A percentile compares a stretch with the other conserved stretches of the same genome.
Conservation (phyloP, 2,888 invertebrate genomes). For the Hipparchia sbordonii region DNA sequence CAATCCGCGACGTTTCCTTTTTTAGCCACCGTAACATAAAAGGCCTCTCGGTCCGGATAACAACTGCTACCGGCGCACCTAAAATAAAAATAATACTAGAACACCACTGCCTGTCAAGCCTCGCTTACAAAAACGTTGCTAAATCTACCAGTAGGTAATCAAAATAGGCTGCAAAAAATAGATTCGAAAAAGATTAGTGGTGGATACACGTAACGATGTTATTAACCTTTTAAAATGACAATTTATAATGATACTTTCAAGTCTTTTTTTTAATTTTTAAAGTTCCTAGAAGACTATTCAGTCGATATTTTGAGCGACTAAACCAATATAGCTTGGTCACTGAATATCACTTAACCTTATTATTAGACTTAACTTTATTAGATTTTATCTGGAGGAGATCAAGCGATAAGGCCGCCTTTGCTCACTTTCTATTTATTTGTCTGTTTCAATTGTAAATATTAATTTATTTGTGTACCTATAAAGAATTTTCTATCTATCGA, state of each 20-base stretch:
- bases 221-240: conserved; percentile 1
- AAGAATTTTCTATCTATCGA: not conserved
- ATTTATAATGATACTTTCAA: not conserved
- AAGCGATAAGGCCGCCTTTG: too few relatives aligned
- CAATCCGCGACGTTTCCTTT: conserved; percentile 16
- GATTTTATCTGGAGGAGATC: too few relatives aligned
- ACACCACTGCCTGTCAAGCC: conserved; percentile 20
- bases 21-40: conserved; percentile 24
- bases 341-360: not conserved
- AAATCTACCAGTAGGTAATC: conserved; percentile 6
- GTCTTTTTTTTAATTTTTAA: not conserved
- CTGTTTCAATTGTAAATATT: too few relatives aligned
- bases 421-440: too few relatives aligned
- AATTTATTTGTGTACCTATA: too few relatives aligned
- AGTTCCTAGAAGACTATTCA: not conserved
- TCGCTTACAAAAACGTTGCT: conserved; percentile 24
- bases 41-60: conserved; percentile 24
- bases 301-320: not conserved
- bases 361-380: too few relatives aligned
- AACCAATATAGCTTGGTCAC: not conserved
- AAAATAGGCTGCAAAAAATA: conserved; percentile 15
- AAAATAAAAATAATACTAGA: conserved; percentile 23
- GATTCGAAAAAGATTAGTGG: conserved; percentile 17
- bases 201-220: conserved; percentile 6
- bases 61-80: conserved; percentile 26